phyloP scores from a whole-genome alignment of 2,888 invertebrate species.

The Lysandra coridon region DNA sequence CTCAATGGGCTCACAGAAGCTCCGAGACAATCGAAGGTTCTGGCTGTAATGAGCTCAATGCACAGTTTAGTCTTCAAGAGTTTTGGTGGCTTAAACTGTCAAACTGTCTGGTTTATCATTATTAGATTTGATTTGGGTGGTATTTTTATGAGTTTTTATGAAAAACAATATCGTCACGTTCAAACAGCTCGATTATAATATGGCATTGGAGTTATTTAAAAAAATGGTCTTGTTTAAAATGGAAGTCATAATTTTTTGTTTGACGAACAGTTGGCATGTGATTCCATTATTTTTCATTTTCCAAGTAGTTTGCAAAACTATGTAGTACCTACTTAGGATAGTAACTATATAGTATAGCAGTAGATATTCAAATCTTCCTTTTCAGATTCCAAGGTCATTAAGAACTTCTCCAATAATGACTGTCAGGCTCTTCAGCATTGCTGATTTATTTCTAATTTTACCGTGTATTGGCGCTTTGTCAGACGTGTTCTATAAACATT shows the following conservation, averaged over 20 bases:
- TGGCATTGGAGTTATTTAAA: too few species aligned
- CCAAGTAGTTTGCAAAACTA: too few species aligned
- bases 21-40: constrained; percentile 30
- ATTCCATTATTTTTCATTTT: too few species aligned
- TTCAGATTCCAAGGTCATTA: background rate
- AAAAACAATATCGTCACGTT: too few species aligned
- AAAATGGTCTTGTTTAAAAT: too few species aligned
- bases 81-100: background rate
- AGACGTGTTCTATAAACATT: background rate
- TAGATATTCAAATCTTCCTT: background rate
- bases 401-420: background rate
- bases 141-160: background rate
- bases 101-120: background rate
- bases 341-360: too few species aligned
- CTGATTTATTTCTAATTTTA: background rate
- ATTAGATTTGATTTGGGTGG: background rate
- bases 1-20: constrained; percentile 34
- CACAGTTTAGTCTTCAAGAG: background rate
- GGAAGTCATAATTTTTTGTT: too few species aligned
- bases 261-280: too few species aligned
- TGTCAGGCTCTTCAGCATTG: background rate
- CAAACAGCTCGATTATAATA: too few species aligned
- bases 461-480: background rate
- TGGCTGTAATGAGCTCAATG: constrained; percentile 6
- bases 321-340: too few species aligned